Percentiles rank a stretch among this genome's conserved stretches.
These are phyloP conservation scores for Oryzias dopingdopingensis DNA, from an alignment of 2,797 vertebrate species.

Conservation along the genomic window DNA sequence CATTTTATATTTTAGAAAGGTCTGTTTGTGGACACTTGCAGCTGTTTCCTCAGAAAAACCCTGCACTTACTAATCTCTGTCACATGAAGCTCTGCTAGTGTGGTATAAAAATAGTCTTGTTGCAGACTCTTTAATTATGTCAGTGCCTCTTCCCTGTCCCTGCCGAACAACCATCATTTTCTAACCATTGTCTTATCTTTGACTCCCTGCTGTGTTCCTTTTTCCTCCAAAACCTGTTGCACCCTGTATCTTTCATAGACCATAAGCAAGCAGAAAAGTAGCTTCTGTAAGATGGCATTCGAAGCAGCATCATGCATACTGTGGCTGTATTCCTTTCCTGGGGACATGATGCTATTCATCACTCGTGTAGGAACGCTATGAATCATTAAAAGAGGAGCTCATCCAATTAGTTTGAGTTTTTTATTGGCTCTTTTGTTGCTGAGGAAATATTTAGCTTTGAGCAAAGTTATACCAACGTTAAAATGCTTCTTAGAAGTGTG, in stretches of 20 bases:
- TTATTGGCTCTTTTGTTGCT: neutral
- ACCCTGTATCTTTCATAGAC: neutral
- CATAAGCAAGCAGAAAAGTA: neutral
- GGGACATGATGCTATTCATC: no score
- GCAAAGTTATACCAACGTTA: neutral
- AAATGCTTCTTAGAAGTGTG: conserved; percentile 1
- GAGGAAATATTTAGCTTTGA: no score
- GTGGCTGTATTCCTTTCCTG: no score
- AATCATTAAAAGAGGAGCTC: neutral
- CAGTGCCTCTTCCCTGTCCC: neutral
- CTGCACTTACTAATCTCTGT: conserved; percentile 2
- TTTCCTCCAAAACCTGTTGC: neutral
- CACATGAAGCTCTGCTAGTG: conserved; percentile 2
- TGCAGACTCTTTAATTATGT: conserved; percentile 16
- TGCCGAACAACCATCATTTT: conserved; percentile 18
- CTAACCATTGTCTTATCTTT: conserved; percentile 19
- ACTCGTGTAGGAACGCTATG: no score
- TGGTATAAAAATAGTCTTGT: conserved; percentile 16
- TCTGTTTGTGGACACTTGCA: neutral
- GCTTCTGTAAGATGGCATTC: neutral
- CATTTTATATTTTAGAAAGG: no score
- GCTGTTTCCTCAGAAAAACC: conserved; percentile 3
- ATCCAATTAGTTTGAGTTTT: neutral
- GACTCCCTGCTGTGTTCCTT: neutral
- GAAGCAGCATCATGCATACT: no score